Base-by-base conservation (phyloP, 2,113 vertebrate genomes). In the Neogobius melanostomus region DNA sequence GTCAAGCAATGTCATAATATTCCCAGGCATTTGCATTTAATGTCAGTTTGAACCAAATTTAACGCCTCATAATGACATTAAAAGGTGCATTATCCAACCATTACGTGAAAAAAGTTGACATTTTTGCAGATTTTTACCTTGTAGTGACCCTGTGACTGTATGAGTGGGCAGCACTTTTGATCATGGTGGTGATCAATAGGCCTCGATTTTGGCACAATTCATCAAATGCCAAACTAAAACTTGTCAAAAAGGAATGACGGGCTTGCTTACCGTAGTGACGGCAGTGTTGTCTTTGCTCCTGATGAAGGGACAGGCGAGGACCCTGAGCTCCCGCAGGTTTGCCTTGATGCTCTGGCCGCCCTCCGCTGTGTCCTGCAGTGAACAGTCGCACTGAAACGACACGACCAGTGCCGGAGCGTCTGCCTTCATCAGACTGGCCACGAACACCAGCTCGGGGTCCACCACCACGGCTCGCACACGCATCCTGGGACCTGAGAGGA, bases 401-500 rank as follows among this genome's bases (percentile, higher is more conserved):
- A 93, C 94, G 5, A 94, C 90, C 5, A 99, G 90, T 8, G 97
- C 94, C 0, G 98, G 98, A 3, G 96, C 95, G 9, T 96, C 93
- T 0, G 95, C 95, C 52, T 81, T 96, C 75, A 93, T 93, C 81
- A 99, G 90, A 80, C 77, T 96, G 65, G 97, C 98, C 68, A 99
- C 98, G 72, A 99, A 99, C 2, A 98, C 94, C 71, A 98, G 93
- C 89, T 99, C 96, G 0, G 97, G 98, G 82, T 99, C 96, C 76
- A 95, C 84, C 59, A 98, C 89, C 69, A 94, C 92, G 1, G 90
- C 95, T 43, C 91, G 93, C 16, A 98, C 43, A 6, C 42, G 89
- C 65, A 93, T 91, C 59, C 11, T 85, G 5, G 43, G 8, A 3
- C 0, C 7, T 0, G 68, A 28, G 68, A 89, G 89, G 72, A 10